Evolutionary conservation across 2,888 invertebrate species (phyloP).

Genomic region (Coelogynopora nodosa): DNA sequence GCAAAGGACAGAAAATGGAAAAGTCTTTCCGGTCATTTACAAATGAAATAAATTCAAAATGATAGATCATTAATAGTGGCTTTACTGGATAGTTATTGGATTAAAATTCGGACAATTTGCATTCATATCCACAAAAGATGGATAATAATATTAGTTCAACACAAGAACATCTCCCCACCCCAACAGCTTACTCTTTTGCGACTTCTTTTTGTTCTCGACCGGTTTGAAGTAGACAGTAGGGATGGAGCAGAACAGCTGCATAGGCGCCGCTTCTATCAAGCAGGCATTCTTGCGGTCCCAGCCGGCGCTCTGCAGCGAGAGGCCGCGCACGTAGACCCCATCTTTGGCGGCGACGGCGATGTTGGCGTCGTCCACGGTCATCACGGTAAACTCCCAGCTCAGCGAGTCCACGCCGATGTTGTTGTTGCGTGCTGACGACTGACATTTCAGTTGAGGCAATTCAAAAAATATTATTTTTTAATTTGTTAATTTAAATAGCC

Average conservation of each 20-base stretch:
- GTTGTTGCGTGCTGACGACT: conserved; percentile 64
- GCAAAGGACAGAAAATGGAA: no score
- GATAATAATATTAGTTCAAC: no score
- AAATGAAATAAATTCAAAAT: no score
- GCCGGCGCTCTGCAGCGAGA: conserved; percentile 62
- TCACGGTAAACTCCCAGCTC: conserved; percentile 79
- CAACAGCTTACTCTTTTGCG: conserved; percentile 52
- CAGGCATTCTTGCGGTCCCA: conserved; percentile 69
- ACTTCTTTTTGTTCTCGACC: conserved; percentile 58
- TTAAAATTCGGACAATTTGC: no score
- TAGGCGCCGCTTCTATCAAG: conserved; percentile 76
- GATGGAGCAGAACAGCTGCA: conserved; percentile 78
- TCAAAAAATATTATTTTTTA: no score
- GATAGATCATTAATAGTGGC: no score
- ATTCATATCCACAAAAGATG: no score
- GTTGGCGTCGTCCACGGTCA: conserved; percentile 70
- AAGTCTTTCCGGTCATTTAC: no score
- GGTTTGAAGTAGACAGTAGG: conserved; percentile 80
- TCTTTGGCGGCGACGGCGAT: conserved; percentile 66
- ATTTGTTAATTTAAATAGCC: no score
- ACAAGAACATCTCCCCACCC: no score
- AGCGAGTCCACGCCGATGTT: conserved; percentile 77
- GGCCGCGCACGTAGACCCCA: conserved; percentile 62
- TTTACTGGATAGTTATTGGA: no score
- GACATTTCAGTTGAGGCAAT: no score